Evolutionary conservation across 2,888 invertebrate species (phyloP), one percentile per base, ranked within the genome.

Genomic region (Brachylomia viminalis): DNA sequence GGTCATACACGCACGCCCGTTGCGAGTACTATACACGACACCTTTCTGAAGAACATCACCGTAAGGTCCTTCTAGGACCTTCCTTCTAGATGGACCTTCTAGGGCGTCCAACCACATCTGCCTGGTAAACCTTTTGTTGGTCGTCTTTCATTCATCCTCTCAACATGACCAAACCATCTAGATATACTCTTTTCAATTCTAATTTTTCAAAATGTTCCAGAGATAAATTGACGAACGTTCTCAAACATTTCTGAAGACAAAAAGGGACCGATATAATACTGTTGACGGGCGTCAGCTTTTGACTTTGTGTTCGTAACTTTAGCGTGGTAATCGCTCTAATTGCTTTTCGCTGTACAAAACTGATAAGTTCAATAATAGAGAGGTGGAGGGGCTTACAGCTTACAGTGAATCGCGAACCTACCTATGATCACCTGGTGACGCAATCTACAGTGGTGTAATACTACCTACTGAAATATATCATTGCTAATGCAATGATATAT

Each of bases 281-380:
- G 20, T 59, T 58, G 56, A 73, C 52, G 47, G 56, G 27, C 38
- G 23, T 59, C 65, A 66, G 59, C 59, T 70, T 75, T 72, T 66
- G 66, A 64, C 45, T 70, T 61, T 56, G 52, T 70, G 52, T 70
- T 38, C 38, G n/a, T 75, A 61, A 61, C n/a, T 69, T 62, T 61
- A 13, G 54, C 13, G 61, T 68, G 58, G 42, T 72, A 30, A 71
- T 72, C 38, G 27, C 52, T 54, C 49, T 84, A 84, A 86, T 86
- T 77, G 77, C 65, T 70, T 74, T 77, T 66, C 54, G 59, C 15
- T 78, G 76, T 74, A 77, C 65, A 77, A 82, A 71, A 85, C 33
- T 54, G 33, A 65, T 68, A 68, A 54, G 75, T 73, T 75, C 49
- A 70, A 72, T 65, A 30, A 58, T 52, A 54, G 61, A 75, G 59